Evolutionary conservation across 2,888 invertebrate genomes (phyloP), one percentile per base, ranked within the genome.

Genomic region (Synergus umbraculus): DNA sequence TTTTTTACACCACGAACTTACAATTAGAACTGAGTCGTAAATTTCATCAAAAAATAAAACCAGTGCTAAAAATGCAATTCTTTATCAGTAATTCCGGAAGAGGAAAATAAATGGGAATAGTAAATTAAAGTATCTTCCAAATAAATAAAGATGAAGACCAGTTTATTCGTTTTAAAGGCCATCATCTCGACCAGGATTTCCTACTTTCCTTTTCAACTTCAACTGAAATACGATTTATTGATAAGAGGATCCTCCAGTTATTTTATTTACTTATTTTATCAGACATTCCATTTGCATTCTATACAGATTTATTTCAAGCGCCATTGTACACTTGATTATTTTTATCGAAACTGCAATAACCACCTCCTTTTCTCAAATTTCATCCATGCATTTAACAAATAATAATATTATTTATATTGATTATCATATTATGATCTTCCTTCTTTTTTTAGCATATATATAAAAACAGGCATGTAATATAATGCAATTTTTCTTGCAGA

Each of bases 71-170:
- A 49, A 46, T 29, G 49, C 49, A 29, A 69, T 49, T 69, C 29
- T 37, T 69, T 69, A 49, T 69, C 69, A 69, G 49, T 2, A 69
- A 46, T 49, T 69, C 49, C 15, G 69, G 69, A 54, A 69, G 46
- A 49, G 18, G 46, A 13, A 8, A 9, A 49, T 49, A 37, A 69
- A 22, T 22, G 46, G 69, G 49, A 49, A 49, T 15, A 49, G 2
- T 69, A 49, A 69, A 49, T 49, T 49, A 29, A 69, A 69, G 15
- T 12, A 37, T 15, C 49, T 69, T 49, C 49, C 69, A 37, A 49
- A 69, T 49, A 69, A 69, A 69, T 54, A 69, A 69, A 69, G 49
- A 69, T 29, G 15, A 22, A 15, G 29, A 69, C 69, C 49, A 37
- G 41, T 49, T 67, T 22, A 29, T 69, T 49, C 29, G 9, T 13